phyloP scores from a whole-genome alignment of 2,888 invertebrate species.

The Anagyrus pseudococci region DNA sequence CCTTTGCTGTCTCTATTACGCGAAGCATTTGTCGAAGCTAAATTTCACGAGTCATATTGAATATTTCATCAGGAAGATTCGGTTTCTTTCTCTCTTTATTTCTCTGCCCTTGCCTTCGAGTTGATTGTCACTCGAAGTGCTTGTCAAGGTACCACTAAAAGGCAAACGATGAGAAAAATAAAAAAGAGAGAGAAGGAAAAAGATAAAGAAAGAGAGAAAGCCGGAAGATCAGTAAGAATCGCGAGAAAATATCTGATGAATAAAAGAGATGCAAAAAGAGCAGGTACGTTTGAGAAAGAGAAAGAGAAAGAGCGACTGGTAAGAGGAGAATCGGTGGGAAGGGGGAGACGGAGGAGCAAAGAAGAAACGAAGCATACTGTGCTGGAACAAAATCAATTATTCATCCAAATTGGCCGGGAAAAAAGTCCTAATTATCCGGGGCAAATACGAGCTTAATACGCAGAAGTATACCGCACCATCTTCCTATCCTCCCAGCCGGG shows the following conservation, averaged over 20 bases:
- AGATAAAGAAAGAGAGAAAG: no score
- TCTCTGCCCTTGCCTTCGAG: slow-evolving; percentile 17
- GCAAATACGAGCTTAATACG: slow-evolving; percentile 61
- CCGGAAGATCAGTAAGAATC: no score
- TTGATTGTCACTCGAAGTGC: slow-evolving; percentile 59
- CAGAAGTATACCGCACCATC: slow-evolving; percentile 53
- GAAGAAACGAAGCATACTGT: slow-evolving; percentile 38
- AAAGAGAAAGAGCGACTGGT: no score
- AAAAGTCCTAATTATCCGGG: slow-evolving; percentile 62
- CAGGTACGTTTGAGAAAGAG: no score
- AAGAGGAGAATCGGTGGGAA: no score
- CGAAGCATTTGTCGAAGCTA: slow-evolving; percentile 42
- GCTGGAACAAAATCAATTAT: slow-evolving; percentile 59
- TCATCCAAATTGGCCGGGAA: slow-evolving; percentile 61
- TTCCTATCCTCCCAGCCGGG: slow-evolving; percentile 30
- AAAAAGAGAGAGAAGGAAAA: neutral
- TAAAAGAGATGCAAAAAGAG: no score
- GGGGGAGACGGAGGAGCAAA: slow-evolving; percentile 37
- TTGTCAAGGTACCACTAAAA: slow-evolving; percentile 23
- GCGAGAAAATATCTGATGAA: slow-evolving; percentile 38
- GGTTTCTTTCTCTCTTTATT: slow-evolving; percentile 46
- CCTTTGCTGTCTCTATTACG: slow-evolving; percentile 40
- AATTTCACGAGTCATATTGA: slow-evolving; percentile 49
- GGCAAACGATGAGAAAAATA: neutral
- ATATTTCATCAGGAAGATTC: slow-evolving; percentile 58